Evolutionary conservation across 2,113 vertebrate species (phyloP).

Genomic region (Indicator maculatus): DNA sequence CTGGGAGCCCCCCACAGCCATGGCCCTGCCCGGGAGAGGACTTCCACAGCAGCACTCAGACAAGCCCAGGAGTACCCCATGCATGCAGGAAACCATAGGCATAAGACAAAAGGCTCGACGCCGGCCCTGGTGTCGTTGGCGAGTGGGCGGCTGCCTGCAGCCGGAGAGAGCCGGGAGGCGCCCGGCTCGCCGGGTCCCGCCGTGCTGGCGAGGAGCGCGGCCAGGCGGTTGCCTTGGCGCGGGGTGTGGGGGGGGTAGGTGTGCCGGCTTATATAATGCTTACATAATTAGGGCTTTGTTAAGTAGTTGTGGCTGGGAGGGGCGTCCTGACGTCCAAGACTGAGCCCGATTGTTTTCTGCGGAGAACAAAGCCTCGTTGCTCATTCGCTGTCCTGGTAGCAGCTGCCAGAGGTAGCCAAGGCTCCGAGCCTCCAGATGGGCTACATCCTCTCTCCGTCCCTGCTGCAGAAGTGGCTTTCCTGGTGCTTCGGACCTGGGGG

Average conservation of each 20-base stretch:
- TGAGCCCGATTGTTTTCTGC: constrained; percentile 42
- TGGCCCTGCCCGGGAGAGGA: not conserved
- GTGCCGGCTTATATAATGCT: constrained; percentile 65
- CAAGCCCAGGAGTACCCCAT: not conserved
- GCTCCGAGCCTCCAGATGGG: rapidly evolving
- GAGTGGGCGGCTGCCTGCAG: not conserved
- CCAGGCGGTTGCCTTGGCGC: not conserved
- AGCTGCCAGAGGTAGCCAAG: not conserved
- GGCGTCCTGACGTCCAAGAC: not conserved
- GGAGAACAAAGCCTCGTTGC: constrained; percentile 22
- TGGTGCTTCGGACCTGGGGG: rapidly evolving
- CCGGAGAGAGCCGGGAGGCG: not conserved
- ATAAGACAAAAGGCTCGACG: not conserved
- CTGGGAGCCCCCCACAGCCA: not conserved
- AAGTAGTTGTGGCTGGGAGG: constrained; percentile 55
- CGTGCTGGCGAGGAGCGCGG: not conserved
- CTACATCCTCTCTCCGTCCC: not conserved
- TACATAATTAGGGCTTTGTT: constrained; percentile 76
- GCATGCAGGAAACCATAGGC: rapidly evolving
- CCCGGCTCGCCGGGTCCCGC: not conserved
- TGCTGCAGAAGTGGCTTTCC: not conserved
- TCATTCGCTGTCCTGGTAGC: constrained; percentile 1
- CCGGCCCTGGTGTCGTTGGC: not conserved
- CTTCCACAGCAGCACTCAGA: not conserved
- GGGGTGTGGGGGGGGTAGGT: constrained; percentile 34